phyloP scores from a whole-genome alignment of 2,888 invertebrate genomes.

The Drosophila neonasuta region DNA sequence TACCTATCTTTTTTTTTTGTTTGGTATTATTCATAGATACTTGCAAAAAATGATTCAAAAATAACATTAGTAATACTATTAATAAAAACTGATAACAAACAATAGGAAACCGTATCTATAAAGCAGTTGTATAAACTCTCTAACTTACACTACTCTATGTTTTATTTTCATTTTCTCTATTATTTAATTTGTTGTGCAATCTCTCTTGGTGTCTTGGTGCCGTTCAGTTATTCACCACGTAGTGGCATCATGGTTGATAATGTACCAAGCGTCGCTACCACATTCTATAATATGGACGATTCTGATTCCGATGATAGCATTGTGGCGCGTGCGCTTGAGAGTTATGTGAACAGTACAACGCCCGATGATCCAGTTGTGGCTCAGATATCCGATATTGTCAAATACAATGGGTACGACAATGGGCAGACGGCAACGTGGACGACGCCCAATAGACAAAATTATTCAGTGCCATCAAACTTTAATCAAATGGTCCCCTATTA shows the following conservation, averaged over 20 bases:
- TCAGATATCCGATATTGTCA: conserved; percentile 47
- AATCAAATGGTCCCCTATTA: conserved; percentile 49
- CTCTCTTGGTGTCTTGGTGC: conserved; percentile 41
- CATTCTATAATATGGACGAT: conserved; percentile 51
- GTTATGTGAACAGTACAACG: conserved; percentile 38
- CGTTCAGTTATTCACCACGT: conserved; percentile 54
- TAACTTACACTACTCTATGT: conserved; percentile 53
- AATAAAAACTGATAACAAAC: conserved; percentile 18
- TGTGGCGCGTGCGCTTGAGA: conserved; percentile 48
- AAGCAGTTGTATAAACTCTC: conserved; percentile 27
- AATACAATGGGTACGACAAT: conserved; percentile 25
- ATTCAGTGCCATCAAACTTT: conserved; percentile 47
- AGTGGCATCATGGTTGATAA: conserved; percentile 37
- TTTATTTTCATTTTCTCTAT: conserved; percentile 68
- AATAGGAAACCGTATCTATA: conserved; percentile 10
- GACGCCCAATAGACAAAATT: conserved; percentile 34
- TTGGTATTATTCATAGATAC: no score
- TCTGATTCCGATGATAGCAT: conserved; percentile 67
- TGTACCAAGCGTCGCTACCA: conserved; percentile 47
- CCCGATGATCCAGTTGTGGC: conserved; percentile 57
- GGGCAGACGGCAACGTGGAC: conserved; percentile 33
- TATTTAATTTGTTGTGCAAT: conserved; percentile 47
- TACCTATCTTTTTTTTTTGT: no score
- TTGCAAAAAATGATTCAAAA: conserved; percentile 6
- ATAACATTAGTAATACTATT: conserved; percentile 10